Percentiles rank a stretch among this genome's conserved stretches.
phyloP scores from a whole-genome alignment of 2,888 invertebrate genomes.

The Plebejus anna region DNA sequence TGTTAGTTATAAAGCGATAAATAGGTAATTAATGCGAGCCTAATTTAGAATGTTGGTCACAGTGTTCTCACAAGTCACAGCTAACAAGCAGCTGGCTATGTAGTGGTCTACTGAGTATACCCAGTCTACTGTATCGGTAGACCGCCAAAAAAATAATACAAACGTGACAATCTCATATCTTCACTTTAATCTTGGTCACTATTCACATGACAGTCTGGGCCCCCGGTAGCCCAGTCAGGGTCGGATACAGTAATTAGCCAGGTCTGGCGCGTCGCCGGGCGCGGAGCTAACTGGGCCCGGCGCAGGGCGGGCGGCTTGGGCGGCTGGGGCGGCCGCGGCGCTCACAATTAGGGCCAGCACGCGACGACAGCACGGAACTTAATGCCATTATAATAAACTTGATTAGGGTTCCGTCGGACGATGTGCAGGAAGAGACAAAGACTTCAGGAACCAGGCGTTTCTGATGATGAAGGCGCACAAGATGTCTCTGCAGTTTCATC shows the following conservation, averaged over 20 bases:
- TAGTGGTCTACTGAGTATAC: too few relatives aligned
- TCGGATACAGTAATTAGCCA: not conserved
- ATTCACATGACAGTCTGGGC: constrained; percentile 8
- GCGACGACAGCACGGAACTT: constrained; percentile 42
- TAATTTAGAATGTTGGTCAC: too few relatives aligned
- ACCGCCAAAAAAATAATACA: not conserved
- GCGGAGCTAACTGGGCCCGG: constrained; percentile 23
- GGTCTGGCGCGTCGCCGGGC: not conserved
- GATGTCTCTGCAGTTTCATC: too few relatives aligned
- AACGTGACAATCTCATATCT: constrained; percentile 24
- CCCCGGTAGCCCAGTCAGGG: not conserved
- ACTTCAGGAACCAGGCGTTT: not conserved
- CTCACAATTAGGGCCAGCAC: constrained; percentile 45
- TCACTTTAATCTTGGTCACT: not conserved
- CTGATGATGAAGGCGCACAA: not conserved
- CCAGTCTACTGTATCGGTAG: not conserved
- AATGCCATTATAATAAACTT: constrained; percentile 34
- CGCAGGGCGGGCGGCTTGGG: constrained; percentile 36
- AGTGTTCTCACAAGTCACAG: too few relatives aligned
- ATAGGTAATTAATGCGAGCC: too few relatives aligned
- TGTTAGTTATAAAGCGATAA: too few relatives aligned
- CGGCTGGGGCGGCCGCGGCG: constrained; percentile 38
- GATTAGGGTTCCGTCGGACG: constrained; percentile 34
- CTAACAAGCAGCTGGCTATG: too few relatives aligned
- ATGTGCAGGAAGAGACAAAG: not conserved